phyloP scores from a whole-genome alignment of 2,113 vertebrate species.

The Mystacornis crossleyi region DNA sequence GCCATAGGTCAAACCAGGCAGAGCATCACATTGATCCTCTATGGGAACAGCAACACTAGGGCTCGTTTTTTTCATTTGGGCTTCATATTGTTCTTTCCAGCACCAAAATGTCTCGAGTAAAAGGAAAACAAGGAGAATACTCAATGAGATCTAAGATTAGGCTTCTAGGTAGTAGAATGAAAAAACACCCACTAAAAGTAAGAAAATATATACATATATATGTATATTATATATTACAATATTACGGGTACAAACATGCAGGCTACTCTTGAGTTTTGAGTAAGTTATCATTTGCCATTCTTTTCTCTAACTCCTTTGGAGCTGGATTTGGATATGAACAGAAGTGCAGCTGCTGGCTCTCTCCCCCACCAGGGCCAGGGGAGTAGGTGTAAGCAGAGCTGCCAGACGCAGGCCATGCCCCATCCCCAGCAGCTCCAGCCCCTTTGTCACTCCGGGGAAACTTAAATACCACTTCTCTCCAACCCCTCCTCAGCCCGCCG shows the following conservation, averaged over 20 bases:
- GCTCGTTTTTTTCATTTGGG: background rate
- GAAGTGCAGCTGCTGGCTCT: background rate
- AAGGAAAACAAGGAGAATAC: background rate
- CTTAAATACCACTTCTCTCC: background rate
- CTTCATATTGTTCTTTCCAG: background rate
- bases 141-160: background rate
- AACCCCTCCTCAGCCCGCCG: background rate
- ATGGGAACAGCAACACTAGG: background rate
- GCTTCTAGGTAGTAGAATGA: background rate
- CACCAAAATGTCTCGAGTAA: background rate
- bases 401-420: background rate
- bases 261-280: background rate
- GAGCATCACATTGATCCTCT: background rate
- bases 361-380: fast-evolving
- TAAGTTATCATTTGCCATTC: background rate
- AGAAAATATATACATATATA: background rate
- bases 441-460: background rate
- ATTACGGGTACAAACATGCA: background rate
- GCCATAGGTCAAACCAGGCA: background rate
- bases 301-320: background rate
- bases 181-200: background rate
- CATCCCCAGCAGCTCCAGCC: background rate
- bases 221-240: background rate
- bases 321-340: background rate
- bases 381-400: background rate